phyloP scores from a whole-genome alignment of 2,113 vertebrate genomes.

The Myotis lucifugus region DNA sequence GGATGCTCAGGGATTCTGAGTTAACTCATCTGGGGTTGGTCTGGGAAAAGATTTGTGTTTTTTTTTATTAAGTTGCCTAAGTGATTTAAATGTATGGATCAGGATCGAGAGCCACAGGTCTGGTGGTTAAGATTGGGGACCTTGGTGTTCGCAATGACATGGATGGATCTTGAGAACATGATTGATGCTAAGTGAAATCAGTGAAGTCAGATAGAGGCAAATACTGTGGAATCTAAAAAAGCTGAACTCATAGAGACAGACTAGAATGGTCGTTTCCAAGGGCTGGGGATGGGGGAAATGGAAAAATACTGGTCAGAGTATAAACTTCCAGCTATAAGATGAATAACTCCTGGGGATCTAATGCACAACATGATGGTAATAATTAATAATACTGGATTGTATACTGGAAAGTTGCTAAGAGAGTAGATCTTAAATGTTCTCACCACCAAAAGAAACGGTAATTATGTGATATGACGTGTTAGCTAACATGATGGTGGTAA shows the following conservation, averaged over 20 bases:
- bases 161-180: not conserved
- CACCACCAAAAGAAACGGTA: not conserved
- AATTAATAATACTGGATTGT: not conserved
- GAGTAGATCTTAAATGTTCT: not conserved
- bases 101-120: not conserved
- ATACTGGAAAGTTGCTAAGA: not conserved
- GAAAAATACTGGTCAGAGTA: not conserved
- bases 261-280: not conserved
- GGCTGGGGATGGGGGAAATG: too few species aligned
- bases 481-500: not conserved
- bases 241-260: not conserved
- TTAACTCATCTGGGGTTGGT: not conserved
- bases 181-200: not conserved
- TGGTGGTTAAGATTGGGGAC: not conserved
- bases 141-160: not conserved
- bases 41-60: not conserved
- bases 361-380: not conserved
- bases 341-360: not conserved
- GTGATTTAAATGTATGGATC: not conserved
- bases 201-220: not conserved
- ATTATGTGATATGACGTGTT: not conserved
- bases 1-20: not conserved
- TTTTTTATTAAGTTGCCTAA: not conserved
- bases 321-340: not conserved
- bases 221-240: not conserved